Percentiles rank a stretch among this genome's conserved stretches.
phyloP scores from a whole-genome alignment of 1,140 invertebrate species.

The Zaprionus vittiger region DNA sequence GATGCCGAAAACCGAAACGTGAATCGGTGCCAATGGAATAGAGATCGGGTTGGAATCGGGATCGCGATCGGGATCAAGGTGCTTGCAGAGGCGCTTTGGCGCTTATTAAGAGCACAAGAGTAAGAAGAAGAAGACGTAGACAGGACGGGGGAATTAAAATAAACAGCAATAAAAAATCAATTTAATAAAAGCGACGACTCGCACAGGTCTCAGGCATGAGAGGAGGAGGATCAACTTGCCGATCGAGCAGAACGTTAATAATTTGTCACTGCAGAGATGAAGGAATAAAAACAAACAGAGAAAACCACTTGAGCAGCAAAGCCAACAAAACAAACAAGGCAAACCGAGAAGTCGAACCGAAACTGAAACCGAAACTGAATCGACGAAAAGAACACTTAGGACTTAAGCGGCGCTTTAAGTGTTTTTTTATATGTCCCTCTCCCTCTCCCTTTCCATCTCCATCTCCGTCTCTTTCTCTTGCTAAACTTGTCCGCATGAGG shows the following conservation, averaged over 20 bases:
- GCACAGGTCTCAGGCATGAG: not conserved
- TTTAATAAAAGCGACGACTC: constrained; percentile 64
- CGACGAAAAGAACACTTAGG: constrained; percentile 48
- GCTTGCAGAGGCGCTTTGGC: constrained; percentile 65
- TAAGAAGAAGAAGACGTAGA: not conserved
- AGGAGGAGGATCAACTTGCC: not conserved
- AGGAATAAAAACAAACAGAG: constrained; percentile 82
- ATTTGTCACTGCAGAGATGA: constrained; percentile 81
- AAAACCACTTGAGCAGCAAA: constrained; percentile 72
- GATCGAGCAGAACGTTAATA: constrained; percentile 75
- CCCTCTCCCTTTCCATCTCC: not conserved
- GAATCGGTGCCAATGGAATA: not conserved
- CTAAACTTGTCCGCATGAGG: constrained; percentile 5
- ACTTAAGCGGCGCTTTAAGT: constrained; percentile 76
- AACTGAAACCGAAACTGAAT: constrained; percentile 5
- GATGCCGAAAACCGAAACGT: constrained; percentile 10
- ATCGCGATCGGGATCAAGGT: constrained; percentile 28
- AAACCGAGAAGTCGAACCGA: constrained; percentile 5
- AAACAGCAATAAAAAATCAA: constrained; percentile 80
- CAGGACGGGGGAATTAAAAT: constrained; percentile 62
- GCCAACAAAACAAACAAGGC: constrained; percentile 36
- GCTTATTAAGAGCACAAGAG: constrained; percentile 69
- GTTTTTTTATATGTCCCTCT: constrained; percentile 55
- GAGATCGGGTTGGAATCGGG: constrained; percentile 22
- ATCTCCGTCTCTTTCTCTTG: constrained; percentile 4